phyloP scores from a whole-genome alignment of 2,113 vertebrate species.

The Anoplopoma fimbria region DNA sequence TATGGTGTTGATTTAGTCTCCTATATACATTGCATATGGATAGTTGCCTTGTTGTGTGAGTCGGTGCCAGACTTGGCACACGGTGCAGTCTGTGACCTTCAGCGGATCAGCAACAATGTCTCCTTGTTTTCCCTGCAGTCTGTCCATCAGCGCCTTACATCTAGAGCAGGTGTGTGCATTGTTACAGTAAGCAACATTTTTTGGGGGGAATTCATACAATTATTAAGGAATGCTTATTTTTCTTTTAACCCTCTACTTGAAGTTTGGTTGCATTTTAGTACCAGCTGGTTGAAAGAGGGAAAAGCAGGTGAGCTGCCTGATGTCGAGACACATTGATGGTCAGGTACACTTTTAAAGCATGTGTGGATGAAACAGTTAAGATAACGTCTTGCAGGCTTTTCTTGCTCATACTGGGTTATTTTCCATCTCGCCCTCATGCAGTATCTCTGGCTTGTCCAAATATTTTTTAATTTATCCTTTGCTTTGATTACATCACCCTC shows the following conservation, averaged over 20 bases:
- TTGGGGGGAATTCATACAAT: conserved; percentile 27
- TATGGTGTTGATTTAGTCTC: conserved; percentile 51
- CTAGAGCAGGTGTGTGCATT: conserved; percentile 80
- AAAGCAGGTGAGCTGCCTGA: background rate
- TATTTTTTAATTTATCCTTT: conserved; percentile 49
- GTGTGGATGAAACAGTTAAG: conserved; percentile 12
- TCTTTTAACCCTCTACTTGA: background rate
- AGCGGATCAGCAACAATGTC: conserved; percentile 85
- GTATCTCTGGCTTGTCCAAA: conserved; percentile 43
- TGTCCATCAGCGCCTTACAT: conserved; percentile 79
- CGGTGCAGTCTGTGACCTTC: conserved; percentile 81
- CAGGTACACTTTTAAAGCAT: background rate
- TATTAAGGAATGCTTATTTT: background rate
- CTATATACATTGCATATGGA: conserved; percentile 75
- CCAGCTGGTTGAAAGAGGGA: conserved; percentile 17
- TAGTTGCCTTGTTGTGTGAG: conserved; percentile 73
- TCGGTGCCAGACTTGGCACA: conserved; percentile 82
- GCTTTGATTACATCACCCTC: conserved; percentile 54
- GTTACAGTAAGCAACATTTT: no score
- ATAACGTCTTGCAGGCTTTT: conserved; percentile 20
- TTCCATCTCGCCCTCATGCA: conserved; percentile 26
- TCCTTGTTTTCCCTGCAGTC: conserved; percentile 83
- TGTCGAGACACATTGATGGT: background rate
- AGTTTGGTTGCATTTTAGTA: conserved; percentile 4
- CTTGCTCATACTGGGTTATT: conserved; percentile 2